A percentile compares a stretch with the other conserved stretches of the same genome.
These are phyloP conservation scores for Prietella phreatophila DNA, from an alignment of 2,113 vertebrate genomes.

Conservation along the genomic window DNA sequence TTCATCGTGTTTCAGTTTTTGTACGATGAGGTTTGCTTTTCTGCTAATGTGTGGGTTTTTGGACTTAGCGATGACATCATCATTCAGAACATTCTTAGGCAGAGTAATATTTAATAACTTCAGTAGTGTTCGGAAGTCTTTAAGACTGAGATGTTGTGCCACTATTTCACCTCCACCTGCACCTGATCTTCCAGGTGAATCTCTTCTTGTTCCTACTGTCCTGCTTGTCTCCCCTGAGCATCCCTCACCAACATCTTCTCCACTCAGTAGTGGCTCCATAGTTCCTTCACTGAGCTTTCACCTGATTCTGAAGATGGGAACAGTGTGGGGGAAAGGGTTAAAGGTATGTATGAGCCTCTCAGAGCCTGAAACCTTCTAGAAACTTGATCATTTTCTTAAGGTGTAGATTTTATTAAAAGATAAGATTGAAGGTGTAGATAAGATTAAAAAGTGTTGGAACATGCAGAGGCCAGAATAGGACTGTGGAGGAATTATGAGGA, in stretches of 20 bases:
- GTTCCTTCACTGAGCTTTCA: not conserved
- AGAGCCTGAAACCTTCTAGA: no score
- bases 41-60: not conserved
- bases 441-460: no score
- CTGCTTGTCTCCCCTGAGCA: not conserved
- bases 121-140: slow-evolving; percentile 43
- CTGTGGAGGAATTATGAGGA: no score
- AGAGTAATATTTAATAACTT: slow-evolving; percentile 36
- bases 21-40: slow-evolving; percentile 27
- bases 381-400: no score
- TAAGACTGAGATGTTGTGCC: not conserved
- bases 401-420: no score
- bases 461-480: no score
- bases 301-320: not conserved
- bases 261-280: not conserved
- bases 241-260: not conserved
- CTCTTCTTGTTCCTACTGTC: not conserved
- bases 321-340: not conserved
- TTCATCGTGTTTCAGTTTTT: slow-evolving; percentile 29
- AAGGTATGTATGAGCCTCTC: not conserved
- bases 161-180: not conserved
- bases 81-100: slow-evolving; percentile 41
- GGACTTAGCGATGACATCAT: slow-evolving; percentile 24
- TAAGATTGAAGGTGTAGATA: no score
- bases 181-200: not conserved